phyloP scores from a whole-genome alignment of 2,113 vertebrate species.

The Daboia siamensis region DNA sequence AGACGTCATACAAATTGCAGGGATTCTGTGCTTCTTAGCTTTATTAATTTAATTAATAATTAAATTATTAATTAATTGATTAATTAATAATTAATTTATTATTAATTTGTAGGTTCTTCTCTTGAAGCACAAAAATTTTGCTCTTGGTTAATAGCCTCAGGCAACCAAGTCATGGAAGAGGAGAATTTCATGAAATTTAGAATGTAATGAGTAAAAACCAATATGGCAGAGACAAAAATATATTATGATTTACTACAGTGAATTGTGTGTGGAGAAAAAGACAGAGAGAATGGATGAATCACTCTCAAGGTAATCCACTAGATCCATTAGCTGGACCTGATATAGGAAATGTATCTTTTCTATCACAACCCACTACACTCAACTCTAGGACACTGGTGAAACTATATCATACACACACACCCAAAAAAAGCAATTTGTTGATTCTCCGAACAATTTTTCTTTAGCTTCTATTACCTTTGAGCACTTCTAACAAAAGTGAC shows the following conservation, averaged over 20 bases:
- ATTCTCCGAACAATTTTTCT: neutral
- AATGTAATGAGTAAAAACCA: conserved; percentile 6
- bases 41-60: neutral
- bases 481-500: neutral
- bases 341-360: neutral
- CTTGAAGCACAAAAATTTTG: conserved; percentile 3
- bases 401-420: neutral
- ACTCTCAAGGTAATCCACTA: conserved; percentile 29
- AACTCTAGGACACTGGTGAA: neutral
- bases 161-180: conserved; percentile 12
- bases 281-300: neutral
- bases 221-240: conserved; percentile 2
- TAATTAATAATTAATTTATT: too few relatives aligned
- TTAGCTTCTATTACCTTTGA: conserved; percentile 12
- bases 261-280: neutral
- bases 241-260: conserved; percentile 25
- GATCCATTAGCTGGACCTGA: neutral
- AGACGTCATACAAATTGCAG: neutral
- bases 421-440: neutral
- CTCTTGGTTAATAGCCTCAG: neutral
- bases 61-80: too few relatives aligned
- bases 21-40: neutral
- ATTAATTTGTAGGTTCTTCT: neutral
- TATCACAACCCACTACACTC: neutral
- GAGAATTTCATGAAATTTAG: conserved; percentile 35